These are phyloP conservation scores for Pyxicephalus adspersus DNA, from an alignment of 2,113 vertebrate genomes.

Conservation along the genomic window DNA sequence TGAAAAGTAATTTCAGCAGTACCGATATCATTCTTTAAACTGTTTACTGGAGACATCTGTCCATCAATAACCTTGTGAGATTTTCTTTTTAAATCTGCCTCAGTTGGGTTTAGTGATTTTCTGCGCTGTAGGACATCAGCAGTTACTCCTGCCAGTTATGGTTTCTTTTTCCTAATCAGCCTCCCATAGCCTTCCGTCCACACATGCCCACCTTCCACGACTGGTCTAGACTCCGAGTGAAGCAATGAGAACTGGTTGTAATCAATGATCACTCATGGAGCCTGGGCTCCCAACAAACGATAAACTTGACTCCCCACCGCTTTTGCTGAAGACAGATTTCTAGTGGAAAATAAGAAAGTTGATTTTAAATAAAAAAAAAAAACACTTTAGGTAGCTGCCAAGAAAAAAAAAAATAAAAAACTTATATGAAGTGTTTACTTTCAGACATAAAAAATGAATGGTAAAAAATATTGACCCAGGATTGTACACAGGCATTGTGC, in stretches of 20 bases:
- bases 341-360: background rate
- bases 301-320: background rate
- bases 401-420: background rate
- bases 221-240: background rate
- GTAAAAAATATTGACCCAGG: no score
- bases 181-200: conserved; percentile 3
- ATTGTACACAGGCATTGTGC: no score
- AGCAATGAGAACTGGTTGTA: conserved; percentile 17
- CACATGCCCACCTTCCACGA: background rate
- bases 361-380: background rate
- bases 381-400: no score
- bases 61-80: background rate
- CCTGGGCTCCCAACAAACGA: background rate
- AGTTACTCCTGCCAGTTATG: background rate
- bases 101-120: background rate
- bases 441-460: background rate
- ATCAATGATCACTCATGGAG: conserved; percentile 25
- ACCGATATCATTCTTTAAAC: background rate
- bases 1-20: no score
- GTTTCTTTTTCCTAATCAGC: conserved; percentile 35
- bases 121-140: background rate
- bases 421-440: background rate
- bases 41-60: background rate
- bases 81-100: background rate
- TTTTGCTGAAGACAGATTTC: background rate